Conservation (phyloP, 2,797 vertebrate genomes). For the Dallia pectoralis region DNA sequence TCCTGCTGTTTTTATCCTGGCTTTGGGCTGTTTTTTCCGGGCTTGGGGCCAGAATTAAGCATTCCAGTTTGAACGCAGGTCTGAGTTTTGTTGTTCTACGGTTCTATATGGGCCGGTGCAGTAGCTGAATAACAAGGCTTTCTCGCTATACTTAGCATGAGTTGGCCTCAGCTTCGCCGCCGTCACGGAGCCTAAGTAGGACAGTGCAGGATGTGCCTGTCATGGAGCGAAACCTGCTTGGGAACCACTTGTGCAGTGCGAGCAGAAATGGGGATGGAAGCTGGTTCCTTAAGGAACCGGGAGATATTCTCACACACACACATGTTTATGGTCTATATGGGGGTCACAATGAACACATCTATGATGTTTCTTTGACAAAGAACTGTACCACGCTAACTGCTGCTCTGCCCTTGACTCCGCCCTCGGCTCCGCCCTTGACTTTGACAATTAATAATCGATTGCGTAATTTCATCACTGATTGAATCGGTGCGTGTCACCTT, state of each 20-base stretch:
- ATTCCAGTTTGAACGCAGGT: too few species aligned
- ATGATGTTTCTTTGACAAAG: too few species aligned
- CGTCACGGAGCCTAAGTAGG: conserved; percentile 39
- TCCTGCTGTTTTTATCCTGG: not conserved
- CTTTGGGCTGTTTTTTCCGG: too few species aligned
- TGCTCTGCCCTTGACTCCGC: too few species aligned
- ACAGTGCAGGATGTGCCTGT: conserved; percentile 9
- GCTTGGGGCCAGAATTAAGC: too few species aligned
- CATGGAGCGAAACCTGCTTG: conserved; percentile 41
- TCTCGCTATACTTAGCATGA: conserved; percentile 35
- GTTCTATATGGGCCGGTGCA: conserved; percentile 11
- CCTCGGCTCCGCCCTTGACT: too few species aligned
- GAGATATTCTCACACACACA: too few species aligned
- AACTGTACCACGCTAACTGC: not conserved
- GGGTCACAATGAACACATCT: too few species aligned
- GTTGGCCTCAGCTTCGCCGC: conserved; percentile 49
- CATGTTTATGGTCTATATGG: too few species aligned
- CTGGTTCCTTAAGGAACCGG: not conserved
- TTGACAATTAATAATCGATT: not conserved
- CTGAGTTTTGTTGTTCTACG: too few species aligned
- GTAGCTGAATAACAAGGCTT: not conserved
- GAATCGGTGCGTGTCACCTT: not conserved
- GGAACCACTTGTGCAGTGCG: not conserved
- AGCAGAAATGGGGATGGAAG: conserved; percentile 1
- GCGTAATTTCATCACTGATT: not conserved